A percentile compares a stretch with the other conserved stretches of the same genome.
phyloP scores from a whole-genome alignment of 2,888 invertebrate species.

The Cataglyphis livida region DNA sequence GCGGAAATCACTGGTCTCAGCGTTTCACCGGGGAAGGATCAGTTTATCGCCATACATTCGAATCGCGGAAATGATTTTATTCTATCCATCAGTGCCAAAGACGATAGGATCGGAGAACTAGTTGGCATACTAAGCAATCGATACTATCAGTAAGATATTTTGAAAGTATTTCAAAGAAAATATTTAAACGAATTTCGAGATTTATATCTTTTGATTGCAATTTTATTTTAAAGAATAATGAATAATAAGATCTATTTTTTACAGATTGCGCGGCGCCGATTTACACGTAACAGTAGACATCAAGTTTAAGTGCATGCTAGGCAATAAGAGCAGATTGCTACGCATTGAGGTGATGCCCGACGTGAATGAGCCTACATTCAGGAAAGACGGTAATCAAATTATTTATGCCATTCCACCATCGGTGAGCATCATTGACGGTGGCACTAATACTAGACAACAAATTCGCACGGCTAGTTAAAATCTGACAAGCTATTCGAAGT shows the following conservation, averaged over 20 bases:
- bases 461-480: conserved; percentile 86
- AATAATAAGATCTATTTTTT: neutral
- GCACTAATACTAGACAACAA: conserved; percentile 81
- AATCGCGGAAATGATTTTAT: conserved; percentile 96
- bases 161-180: conserved; percentile 24
- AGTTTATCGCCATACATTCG: conserved; percentile 94
- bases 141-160: conserved; percentile 90
- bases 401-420: conserved; percentile 87
- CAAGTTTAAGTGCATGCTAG: conserved; percentile 92
- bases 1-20: conserved; percentile 94
- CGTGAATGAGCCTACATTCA: conserved; percentile 86
- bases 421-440: conserved; percentile 85
- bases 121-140: conserved; percentile 93
- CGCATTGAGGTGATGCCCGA: conserved; percentile 88
- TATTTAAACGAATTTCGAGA: conserved; percentile 1
- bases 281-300: conserved; percentile 91
- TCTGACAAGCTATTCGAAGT: conserved; percentile 30
- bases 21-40: conserved; percentile 94
- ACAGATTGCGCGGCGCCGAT: conserved; percentile 90
- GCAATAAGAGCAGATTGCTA: conserved; percentile 90
- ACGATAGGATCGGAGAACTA: conserved; percentile 95
- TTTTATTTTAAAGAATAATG: neutral
- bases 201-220: neutral
- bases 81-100: conserved; percentile 89
- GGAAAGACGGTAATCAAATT: conserved; percentile 86